Evolutionary conservation across 2,888 invertebrate species (phyloP).

Genomic region (Conops quadrifasciatus): DNA sequence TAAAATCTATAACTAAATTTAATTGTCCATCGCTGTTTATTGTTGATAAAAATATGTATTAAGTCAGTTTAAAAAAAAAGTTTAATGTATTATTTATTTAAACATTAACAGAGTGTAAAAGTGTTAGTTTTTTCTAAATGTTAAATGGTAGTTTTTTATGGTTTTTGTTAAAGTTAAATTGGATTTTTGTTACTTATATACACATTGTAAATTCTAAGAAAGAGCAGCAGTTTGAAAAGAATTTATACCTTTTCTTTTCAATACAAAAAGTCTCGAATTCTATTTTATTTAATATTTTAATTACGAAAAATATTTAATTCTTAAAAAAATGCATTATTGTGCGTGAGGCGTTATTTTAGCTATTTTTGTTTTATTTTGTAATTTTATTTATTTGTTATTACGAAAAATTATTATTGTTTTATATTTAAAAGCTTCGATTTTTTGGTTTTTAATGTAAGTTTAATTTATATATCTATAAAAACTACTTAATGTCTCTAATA

Average conservation of each 20-base stretch:
- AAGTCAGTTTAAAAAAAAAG: background rate
- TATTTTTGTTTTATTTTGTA: too few relatives aligned
- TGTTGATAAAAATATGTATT: background rate
- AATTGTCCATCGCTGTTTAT: background rate
- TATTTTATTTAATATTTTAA: constrained; percentile 6
- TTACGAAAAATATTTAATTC: too few relatives aligned
- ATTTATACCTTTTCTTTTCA: too few relatives aligned
- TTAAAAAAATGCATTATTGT: background rate
- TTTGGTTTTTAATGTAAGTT: background rate
- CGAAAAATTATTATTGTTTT: too few relatives aligned
- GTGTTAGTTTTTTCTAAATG: background rate
- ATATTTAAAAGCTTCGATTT: background rate
- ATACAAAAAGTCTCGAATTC: constrained; percentile 1
- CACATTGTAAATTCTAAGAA: background rate
- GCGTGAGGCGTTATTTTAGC: too few relatives aligned
- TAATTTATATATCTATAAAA: background rate
- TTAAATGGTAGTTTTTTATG: background rate
- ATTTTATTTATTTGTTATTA: too few relatives aligned
- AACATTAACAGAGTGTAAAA: background rate
- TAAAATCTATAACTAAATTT: background rate
- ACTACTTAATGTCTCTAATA: too few relatives aligned
- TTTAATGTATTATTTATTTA: too few relatives aligned
- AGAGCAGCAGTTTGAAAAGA: background rate
- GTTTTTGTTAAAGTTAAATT: constrained; percentile 10
- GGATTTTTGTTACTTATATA: constrained; percentile 6